A percentile compares a stretch with the other conserved stretches of the same genome.
Conservation (phyloP, 1,140 invertebrate genomes). For the Ptiloglossa arizonensis region DNA sequence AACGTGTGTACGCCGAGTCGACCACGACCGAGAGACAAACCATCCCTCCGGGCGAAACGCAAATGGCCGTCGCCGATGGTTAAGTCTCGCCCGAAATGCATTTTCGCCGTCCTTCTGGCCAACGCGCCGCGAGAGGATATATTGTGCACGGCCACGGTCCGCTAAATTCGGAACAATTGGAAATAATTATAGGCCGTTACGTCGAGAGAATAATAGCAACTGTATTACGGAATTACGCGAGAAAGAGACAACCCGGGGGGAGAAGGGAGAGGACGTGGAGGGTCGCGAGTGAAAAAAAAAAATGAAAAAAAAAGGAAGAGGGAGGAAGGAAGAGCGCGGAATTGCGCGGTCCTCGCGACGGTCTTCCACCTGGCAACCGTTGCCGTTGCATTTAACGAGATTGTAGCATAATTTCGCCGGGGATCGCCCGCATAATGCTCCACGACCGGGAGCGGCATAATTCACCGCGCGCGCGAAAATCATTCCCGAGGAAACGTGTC, state of each 20-base stretch:
- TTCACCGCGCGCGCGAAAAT: too few relatives aligned
- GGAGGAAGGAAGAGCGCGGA: not conserved
- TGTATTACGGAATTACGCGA: constrained; percentile 12
- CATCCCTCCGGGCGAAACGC: constrained; percentile 7
- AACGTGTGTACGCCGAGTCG: constrained; percentile 15
- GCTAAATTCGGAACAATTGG: constrained; percentile 49
- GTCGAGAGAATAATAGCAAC: constrained; percentile 36
- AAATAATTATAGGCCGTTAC: constrained; percentile 46
- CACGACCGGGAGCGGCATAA: too few relatives aligned
- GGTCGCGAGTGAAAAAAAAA: not conserved
- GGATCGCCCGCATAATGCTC: not conserved
- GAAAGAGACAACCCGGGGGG: too few relatives aligned
- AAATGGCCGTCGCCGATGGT: constrained; percentile 26
- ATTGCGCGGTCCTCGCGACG: not conserved
- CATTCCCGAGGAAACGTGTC: too few relatives aligned
- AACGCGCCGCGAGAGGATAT: constrained; percentile 24
- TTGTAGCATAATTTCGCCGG: not conserved
- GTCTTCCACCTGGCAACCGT: not conserved
- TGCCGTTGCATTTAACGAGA: constrained; percentile 14
- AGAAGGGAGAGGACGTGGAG: too few relatives aligned
- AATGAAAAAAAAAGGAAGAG: not conserved
- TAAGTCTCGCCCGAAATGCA: constrained; percentile 17
- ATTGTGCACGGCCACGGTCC: constrained; percentile 3
- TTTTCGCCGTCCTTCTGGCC: constrained; percentile 9
- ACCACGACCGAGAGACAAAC: constrained; percentile 29